These are phyloP conservation scores for Crocodylus rhombifer DNA, from an alignment of 2,797 vertebrate genomes.

Conservation along the genomic window DNA sequence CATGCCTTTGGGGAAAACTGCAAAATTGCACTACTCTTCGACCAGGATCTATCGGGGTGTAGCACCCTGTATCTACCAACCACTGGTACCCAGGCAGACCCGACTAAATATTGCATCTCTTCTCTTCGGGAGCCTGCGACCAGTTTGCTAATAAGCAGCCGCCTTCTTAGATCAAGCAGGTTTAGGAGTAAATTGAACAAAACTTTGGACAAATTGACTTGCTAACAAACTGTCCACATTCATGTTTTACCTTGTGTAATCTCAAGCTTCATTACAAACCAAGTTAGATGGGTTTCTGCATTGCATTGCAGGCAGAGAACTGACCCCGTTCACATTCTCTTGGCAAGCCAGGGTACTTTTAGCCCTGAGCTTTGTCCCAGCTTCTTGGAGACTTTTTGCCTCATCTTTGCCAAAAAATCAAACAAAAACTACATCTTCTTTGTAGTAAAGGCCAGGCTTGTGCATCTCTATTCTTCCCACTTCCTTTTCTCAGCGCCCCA, in stretches of 20 bases:
- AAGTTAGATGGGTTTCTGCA: neutral
- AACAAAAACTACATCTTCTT: neutral
- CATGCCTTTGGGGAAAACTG: neutral
- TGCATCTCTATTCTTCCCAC: neutral
- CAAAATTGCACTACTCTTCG: neutral
- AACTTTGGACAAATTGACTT: neutral
- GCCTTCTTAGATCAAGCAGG: neutral
- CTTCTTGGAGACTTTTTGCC: too few relatives aligned
- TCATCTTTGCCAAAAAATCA: neutral
- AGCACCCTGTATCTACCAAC: neutral
- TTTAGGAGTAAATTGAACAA: neutral
- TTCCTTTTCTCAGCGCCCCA: neutral
- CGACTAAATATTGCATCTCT: neutral
- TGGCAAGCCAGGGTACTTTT: neutral
- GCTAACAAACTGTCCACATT: neutral
- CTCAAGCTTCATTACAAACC: neutral
- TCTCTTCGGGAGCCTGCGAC: neutral
- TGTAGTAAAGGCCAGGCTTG: neutral
- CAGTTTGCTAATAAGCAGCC: neutral
- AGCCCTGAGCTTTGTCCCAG: neutral
- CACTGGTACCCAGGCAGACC: too few relatives aligned
- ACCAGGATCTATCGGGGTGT: neutral
- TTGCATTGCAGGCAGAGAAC: neutral
- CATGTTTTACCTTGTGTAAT: neutral
- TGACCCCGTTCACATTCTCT: neutral